A percentile compares a stretch with the other conserved stretches of the same genome.
These are phyloP conservation scores for Ochropleura plecta DNA, from an alignment of 2,888 invertebrate species.

Conservation along the genomic window DNA sequence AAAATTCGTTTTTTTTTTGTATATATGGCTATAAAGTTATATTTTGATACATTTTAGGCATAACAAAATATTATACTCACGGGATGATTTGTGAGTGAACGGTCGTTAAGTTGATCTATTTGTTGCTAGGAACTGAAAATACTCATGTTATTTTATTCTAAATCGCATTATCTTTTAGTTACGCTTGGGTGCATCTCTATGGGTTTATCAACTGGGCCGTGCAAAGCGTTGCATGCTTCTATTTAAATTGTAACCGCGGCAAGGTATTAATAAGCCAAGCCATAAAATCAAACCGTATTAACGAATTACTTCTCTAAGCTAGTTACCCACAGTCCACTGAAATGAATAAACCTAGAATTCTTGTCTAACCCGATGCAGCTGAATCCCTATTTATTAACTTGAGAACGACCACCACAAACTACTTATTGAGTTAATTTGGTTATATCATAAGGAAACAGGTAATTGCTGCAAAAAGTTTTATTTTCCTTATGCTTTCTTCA, in stretches of 20 bases:
- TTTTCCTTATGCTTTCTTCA: neutral
- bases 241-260: slow-evolving; percentile 25
- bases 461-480: neutral
- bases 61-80: too few relatives aligned
- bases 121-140: slow-evolving; percentile 3
- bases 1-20: neutral
- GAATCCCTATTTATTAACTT: neutral
- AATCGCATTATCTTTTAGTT: slow-evolving; percentile 47
- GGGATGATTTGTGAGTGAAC: neutral
- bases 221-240: slow-evolving; percentile 38
- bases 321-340: neutral
- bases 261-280: slow-evolving; percentile 11
- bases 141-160: slow-evolving; percentile 38
- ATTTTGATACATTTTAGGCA: too few relatives aligned
- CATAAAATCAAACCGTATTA: neutral
- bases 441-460: neutral
- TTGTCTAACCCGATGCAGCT: neutral
- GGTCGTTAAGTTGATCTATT: neutral
- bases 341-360: neutral
- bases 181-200: slow-evolving; percentile 47
- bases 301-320: neutral
- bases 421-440: neutral
- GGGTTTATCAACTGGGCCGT: slow-evolving; percentile 46
- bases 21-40: too few relatives aligned
- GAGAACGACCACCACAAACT: neutral